Percentiles rank a stretch among this genome's conserved stretches.
Conservation (phyloP, 1,140 invertebrate species). For the Caerostris darwini region DNA sequence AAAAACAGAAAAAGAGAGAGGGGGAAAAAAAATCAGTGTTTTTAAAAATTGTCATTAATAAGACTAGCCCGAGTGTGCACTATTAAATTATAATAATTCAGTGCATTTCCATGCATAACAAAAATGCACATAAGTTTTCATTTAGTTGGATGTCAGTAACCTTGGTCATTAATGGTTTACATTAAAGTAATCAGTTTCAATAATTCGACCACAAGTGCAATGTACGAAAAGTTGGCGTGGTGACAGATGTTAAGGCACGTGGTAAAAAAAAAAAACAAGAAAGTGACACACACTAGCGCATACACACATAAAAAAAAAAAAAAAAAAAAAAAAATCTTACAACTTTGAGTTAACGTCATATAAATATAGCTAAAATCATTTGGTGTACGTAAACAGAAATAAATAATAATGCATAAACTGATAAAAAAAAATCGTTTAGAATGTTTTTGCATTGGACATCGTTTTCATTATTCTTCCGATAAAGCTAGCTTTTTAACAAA, state of each 20-base stretch:
- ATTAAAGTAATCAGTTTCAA: neutral
- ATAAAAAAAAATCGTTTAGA: neutral
- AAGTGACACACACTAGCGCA: neutral
- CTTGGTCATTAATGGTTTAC: neutral
- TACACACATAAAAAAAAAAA: no score
- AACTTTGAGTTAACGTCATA: no score
- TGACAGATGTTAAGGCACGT: neutral
- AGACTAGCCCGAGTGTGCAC: no score
- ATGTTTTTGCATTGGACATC: neutral
- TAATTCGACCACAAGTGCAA: neutral
- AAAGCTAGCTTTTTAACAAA: neutral
- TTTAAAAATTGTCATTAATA: no score
- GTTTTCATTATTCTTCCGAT: neutral
- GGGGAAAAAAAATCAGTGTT: neutral
- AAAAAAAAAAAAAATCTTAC: no score
- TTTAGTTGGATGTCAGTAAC: neutral
- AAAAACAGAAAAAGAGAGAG: neutral
- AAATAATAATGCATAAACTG: no score
- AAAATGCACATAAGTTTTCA: neutral
- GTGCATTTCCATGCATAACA: neutral
- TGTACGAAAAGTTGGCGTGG: neutral
- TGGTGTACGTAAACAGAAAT: no score
- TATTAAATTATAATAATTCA: neutral
- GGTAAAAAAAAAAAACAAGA: neutral
- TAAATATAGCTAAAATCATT: no score